These are phyloP conservation scores for Pongo pygmaeus DNA, from an alignment of 2,113 vertebrate genomes.

Conservation along the genomic window DNA sequence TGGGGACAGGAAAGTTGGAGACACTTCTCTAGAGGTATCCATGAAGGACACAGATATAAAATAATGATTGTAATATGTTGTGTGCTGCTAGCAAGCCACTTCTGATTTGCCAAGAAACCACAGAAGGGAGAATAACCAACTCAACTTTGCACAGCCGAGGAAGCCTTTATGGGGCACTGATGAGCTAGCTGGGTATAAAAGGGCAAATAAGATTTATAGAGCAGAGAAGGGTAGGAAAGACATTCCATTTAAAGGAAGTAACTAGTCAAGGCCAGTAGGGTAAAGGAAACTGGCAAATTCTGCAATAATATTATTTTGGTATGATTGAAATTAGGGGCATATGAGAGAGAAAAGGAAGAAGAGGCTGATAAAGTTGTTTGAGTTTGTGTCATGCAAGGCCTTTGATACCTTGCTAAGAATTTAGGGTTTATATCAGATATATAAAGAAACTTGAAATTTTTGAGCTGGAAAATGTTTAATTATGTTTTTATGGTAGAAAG, in stretches of 20 bases:
- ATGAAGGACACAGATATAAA: neutral
- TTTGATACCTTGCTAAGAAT: neutral
- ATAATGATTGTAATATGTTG: neutral
- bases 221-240: neutral
- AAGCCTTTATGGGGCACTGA: neutral
- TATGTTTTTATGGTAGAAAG: neutral
- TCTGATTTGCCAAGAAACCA: neutral
- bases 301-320: neutral
- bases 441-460: neutral
- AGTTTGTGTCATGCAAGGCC: neutral
- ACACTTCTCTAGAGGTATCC: neutral
- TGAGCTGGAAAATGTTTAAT: neutral
- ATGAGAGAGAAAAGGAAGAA: neutral
- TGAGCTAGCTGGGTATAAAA: constrained; percentile 44
- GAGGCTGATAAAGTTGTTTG: neutral
- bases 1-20: neutral
- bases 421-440: neutral
- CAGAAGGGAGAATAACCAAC: neutral
- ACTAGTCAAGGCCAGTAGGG: neutral
- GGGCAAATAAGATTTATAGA: neutral
- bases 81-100: neutral
- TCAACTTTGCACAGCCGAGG: neutral
- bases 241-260: neutral
- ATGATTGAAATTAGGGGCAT: neutral
- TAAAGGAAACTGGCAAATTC: neutral